These are phyloP conservation scores for Latrodectus geometricus DNA, from an alignment of 1,140 invertebrate species.

Conservation along the genomic window DNA sequence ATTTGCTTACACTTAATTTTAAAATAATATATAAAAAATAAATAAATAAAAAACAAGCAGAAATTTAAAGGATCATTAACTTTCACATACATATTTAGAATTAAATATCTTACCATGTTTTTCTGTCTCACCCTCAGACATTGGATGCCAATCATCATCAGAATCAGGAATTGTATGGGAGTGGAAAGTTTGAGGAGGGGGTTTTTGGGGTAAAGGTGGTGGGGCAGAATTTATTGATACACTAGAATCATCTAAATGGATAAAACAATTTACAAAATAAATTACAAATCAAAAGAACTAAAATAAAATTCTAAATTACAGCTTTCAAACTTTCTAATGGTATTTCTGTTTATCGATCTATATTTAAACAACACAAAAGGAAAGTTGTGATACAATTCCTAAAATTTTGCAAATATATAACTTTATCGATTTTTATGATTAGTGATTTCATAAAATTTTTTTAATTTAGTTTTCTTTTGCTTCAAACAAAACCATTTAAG, in stretches of 20 bases:
- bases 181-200: slow-evolving; percentile 37
- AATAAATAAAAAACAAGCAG: not conserved
- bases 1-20: too few species aligned
- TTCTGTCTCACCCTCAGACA: slow-evolving; percentile 57
- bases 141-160: slow-evolving; percentile 56
- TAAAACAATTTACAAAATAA: slow-evolving; percentile 16
- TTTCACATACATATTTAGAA: not conserved
- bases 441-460: too few species aligned
- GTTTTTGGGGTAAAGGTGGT: slow-evolving; percentile 58
- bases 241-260: slow-evolving; percentile 49
- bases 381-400: too few species aligned
- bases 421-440: too few species aligned
- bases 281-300: slow-evolving; percentile 4
- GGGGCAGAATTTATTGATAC: slow-evolving; percentile 46
- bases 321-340: not conserved
- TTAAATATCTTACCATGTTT: slow-evolving; percentile 44
- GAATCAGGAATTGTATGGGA: slow-evolving; percentile 44
- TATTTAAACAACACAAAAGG: too few species aligned
- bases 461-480: too few species aligned
- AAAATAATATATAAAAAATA: too few species aligned
- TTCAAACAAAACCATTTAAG: too few species aligned
- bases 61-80: not conserved
- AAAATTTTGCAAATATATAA: too few species aligned
- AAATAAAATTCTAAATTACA: not conserved
- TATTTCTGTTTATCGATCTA: too few species aligned